Evolutionary conservation across 1,140 invertebrate species (phyloP).

Genomic region (Trinorchestia longiramus): DNA sequence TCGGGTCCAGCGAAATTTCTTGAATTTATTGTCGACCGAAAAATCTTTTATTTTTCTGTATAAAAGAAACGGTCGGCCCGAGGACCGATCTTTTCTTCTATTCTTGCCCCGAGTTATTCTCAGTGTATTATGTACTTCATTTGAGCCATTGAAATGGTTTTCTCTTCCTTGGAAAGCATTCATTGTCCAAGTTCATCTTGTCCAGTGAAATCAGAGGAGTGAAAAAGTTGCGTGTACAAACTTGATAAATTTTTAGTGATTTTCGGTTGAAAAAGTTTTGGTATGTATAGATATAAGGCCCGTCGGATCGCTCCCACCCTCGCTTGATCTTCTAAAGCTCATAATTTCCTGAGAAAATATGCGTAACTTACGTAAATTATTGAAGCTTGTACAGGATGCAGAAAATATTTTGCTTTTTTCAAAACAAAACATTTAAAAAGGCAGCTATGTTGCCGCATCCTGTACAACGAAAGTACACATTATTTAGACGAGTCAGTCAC

Average conservation of each 20-base stretch:
- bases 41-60: constrained; percentile 36
- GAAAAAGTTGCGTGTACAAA: neutral
- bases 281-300: neutral
- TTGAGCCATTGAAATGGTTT: constrained; percentile 52
- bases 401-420: too few relatives aligned
- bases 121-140: constrained; percentile 45
- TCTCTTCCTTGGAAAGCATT: constrained; percentile 15
- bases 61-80: constrained; percentile 21
- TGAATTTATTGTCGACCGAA: constrained; percentile 3
- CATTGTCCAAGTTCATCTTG: constrained; percentile 42
- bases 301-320: neutral
- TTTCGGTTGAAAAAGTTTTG: constrained; percentile 14
- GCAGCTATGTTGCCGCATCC: neutral
- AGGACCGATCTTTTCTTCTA: neutral
- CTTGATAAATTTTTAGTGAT: neutral
- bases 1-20: constrained; percentile 12
- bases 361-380: too few relatives aligned
- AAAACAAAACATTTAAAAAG: neutral
- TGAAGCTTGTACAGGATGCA: too few relatives aligned
- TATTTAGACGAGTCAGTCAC: neutral
- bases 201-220: constrained; percentile 18
- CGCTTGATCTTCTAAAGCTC: neutral
- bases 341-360: too few relatives aligned
- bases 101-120: constrained; percentile 12
- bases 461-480: neutral